A percentile compares a stretch with the other conserved stretches of the same genome.
Evolutionary conservation across 2,797 vertebrate species (phyloP).

Genomic region (Loriculus beryllinus): DNA sequence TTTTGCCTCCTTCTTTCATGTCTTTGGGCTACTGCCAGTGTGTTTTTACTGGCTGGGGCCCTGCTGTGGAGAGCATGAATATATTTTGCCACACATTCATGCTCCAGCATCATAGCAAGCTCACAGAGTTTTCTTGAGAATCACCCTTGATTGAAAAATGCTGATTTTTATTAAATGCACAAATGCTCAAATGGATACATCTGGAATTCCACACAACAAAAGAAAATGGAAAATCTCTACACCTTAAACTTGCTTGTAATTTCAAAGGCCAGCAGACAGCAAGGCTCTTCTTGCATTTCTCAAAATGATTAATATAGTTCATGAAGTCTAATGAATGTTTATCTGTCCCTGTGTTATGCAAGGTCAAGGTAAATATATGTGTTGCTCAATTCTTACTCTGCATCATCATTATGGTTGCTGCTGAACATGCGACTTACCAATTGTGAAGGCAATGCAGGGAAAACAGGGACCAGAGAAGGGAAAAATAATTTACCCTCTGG

Average conservation of each 20-base stretch:
- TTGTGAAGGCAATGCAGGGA: not conserved
- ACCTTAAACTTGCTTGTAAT: not conserved
- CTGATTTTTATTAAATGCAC: not conserved
- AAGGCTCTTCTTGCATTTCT: not conserved
- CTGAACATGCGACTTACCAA: not conserved
- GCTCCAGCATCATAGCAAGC: not conserved
- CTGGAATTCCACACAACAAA: not conserved
- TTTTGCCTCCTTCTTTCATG: not conserved
- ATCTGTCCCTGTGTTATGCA: not conserved
- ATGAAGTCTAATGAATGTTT: not conserved
- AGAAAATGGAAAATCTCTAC: not conserved
- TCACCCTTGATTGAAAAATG: not conserved
- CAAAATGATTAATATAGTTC: not conserved
- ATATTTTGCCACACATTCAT: not conserved
- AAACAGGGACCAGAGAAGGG: not conserved
- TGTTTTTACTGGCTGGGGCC: not conserved
- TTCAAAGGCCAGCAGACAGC: not conserved
- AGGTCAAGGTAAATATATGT: slow-evolving; percentile 8
- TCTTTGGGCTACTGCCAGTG: not conserved
- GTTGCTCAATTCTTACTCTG: not conserved
- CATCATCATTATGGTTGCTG: not conserved
- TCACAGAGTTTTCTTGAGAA: not conserved
- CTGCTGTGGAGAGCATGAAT: not conserved
- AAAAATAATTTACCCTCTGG: not conserved
- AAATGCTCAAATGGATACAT: not conserved